Base-by-base conservation (phyloP, 2,113 vertebrate genomes). In the Agapornis roseicollis region DNA sequence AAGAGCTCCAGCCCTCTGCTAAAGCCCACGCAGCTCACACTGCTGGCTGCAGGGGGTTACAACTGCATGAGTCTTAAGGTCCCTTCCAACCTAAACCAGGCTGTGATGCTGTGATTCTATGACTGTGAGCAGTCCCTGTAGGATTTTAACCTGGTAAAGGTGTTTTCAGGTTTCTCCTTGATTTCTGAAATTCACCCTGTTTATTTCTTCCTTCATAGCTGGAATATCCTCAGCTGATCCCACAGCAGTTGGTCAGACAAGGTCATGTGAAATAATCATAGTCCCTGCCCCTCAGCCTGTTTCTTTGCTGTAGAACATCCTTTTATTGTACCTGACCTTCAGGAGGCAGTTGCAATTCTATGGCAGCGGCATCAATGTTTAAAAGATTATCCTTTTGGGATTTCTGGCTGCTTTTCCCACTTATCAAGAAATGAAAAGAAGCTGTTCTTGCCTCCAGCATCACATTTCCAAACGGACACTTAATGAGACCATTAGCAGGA, bases 21-120 rank as follows among this genome's bases (percentile, higher is more conserved):
- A 50, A 39, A 83, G 17, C 42, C 28, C 29, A 10, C 39, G 53
- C 1, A 2, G 4, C 27, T 37, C 0, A 1, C n/a, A 46, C 23
- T 61, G 53, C 20, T 17, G 35, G 16, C 60, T 27, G 60, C 22
- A 24, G 56, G 33, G n/a, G 20, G 56, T 35, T 58, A 33, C 13
- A 24, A 10, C n/a, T 10, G 33, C 10, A 7, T 10, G 56, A 35
- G 33, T 13, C 9, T 58, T 58, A 23, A 58, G 56, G 56, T 24
- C 33, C 56, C 22, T 35, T 58, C 56, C 55, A n/a, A 58, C 20
- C 56, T 35, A 15, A 58, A 24, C 56, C 33, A 16, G 15, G 22
- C 33, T 35, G 33, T 10, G 56, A 35, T 35, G 56, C 22, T 35
- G 33, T 35, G 56, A 35, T 5, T 35, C 22, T 35, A 10, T 24